A percentile compares a stretch with the other conserved stretches of the same genome.
Conservation (phyloP, 2,888 invertebrate genomes). For the Drosophila putrida region DNA sequence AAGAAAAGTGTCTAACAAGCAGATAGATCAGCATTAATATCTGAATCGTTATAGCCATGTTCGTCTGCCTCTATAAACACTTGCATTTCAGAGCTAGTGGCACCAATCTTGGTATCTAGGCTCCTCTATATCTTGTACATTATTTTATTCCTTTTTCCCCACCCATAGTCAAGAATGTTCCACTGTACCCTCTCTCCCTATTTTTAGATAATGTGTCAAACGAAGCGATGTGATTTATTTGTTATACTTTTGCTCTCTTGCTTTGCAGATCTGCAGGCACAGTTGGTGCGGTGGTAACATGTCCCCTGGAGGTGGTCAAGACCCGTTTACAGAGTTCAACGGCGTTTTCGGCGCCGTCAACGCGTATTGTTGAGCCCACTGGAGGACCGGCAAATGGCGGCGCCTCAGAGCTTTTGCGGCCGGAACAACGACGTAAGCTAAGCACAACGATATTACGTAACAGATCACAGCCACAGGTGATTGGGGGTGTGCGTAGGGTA, state of each 20-base stretch:
- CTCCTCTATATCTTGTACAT: too few species aligned
- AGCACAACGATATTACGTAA: slow-evolving; percentile 90
- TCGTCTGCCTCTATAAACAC: too few species aligned
- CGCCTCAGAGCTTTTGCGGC: slow-evolving; percentile 86
- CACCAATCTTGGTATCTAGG: too few species aligned
- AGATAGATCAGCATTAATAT: too few species aligned
- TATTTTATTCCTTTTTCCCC: too few species aligned
- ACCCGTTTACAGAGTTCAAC: slow-evolving; percentile 98
- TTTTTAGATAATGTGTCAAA: slow-evolving; percentile 27
- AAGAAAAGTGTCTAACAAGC: too few species aligned
- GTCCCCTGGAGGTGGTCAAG: slow-evolving; percentile 99
- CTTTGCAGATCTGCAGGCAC: slow-evolving; percentile 96
- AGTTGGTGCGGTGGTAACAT: slow-evolving; percentile 97
- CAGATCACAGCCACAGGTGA: slow-evolving; percentile 90
- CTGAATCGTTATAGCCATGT: too few species aligned
- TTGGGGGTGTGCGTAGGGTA: slow-evolving; percentile 86
- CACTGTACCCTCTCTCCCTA: too few species aligned
- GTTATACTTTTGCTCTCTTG: slow-evolving; percentile 45
- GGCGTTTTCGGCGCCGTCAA: slow-evolving; percentile 86
- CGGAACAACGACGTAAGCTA: slow-evolving; percentile 90
- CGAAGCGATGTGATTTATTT: slow-evolving; percentile 11
- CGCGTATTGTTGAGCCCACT: slow-evolving; percentile 84
- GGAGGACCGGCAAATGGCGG: slow-evolving; percentile 81
- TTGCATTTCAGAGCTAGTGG: too few species aligned
- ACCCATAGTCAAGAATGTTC: too few species aligned